Conservation (phyloP, 2,113 vertebrate genomes). For the Baryphthengus martii region DNA sequence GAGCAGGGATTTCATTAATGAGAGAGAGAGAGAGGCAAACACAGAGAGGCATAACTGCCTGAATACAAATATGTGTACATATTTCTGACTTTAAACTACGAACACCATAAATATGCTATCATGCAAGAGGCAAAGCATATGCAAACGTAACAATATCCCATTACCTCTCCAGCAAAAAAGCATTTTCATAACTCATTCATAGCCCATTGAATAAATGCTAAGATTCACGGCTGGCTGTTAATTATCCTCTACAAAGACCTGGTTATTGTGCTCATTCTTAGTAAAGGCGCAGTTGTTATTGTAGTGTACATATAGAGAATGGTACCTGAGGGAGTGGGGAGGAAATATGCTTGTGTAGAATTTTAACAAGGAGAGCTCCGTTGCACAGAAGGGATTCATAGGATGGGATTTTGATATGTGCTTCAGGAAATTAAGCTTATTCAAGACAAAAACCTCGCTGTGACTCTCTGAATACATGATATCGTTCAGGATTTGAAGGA, state of each 20-base stretch:
- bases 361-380: constrained; percentile 49
- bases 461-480: not conserved
- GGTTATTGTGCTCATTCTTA: constrained; percentile 61
- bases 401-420: constrained; percentile 35
- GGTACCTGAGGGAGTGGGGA: constrained; percentile 25
- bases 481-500: not conserved
- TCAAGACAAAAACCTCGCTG: constrained; percentile 30
- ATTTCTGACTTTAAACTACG: constrained; percentile 33
- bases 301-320: constrained; percentile 19
- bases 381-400: constrained; percentile 16
- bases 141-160: not conserved
- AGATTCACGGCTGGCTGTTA: constrained; percentile 61
- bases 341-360: not conserved
- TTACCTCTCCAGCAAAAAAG: constrained; percentile 52
- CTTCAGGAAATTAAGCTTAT: constrained; percentile 60
- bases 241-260: constrained; percentile 63
- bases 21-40: constrained; percentile 28
- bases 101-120: constrained; percentile 30
- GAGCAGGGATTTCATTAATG: constrained; percentile 53
- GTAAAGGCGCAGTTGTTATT: constrained; percentile 53
- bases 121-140: constrained; percentile 2
- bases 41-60: constrained; percentile 25
- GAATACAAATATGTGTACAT: not conserved
- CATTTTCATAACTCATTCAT: constrained; percentile 62
- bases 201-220: constrained; percentile 50